Evolutionary conservation across 2,797 vertebrate genomes (phyloP).

Genomic region (Orestias chungarensis): DNA sequence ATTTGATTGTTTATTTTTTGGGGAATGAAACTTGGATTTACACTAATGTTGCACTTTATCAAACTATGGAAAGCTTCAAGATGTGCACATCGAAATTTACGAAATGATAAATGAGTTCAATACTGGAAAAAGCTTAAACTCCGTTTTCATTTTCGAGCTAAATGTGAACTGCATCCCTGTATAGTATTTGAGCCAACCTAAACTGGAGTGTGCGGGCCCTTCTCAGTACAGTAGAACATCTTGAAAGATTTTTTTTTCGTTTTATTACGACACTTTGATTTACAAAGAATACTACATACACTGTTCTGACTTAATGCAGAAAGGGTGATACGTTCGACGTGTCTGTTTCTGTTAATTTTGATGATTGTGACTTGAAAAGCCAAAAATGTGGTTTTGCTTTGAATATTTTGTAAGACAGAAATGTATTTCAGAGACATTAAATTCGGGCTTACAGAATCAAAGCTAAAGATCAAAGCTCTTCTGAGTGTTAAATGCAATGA

Average conservation of each 20-base stretch:
- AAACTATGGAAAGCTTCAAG: constrained; percentile 44
- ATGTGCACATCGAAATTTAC: constrained; percentile 20
- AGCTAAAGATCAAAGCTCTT: not conserved
- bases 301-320: not conserved
- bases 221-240: not conserved
- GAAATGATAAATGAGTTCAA: constrained; percentile 9
- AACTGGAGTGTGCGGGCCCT: not conserved
- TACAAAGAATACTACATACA: not conserved
- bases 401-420: too few relatives aligned
- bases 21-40: not conserved
- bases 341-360: constrained; percentile 3
- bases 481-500: not conserved
- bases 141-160: constrained; percentile 2
- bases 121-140: constrained; percentile 19
- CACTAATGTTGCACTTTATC: constrained; percentile 65
- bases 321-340: not conserved
- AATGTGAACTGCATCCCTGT: constrained; percentile 14
- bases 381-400: not conserved
- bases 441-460: not conserved
- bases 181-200: constrained; percentile 22
- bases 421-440: not conserved
- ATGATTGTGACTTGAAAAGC: not conserved
- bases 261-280: not conserved
- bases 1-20: not conserved
- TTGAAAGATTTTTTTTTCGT: not conserved